Base-by-base conservation (phyloP, 2,113 vertebrate species). In the Carassius carassius region DNA sequence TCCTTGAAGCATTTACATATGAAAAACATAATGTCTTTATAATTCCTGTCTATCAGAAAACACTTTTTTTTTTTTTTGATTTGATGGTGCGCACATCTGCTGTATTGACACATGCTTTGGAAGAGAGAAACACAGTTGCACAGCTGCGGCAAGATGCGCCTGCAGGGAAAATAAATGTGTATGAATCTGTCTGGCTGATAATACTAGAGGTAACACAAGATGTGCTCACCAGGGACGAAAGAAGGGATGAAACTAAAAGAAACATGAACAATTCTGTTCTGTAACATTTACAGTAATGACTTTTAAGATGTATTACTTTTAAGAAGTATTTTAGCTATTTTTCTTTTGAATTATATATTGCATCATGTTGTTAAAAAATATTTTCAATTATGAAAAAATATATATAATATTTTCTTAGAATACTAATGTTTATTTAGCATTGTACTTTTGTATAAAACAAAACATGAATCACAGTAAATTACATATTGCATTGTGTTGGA, bases 41-140 rank as follows among this genome's bases (percentile, higher is more conserved):
- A 75, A 88, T 89, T 90, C 88, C 90, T 87, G 86, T 90, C 91
- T 92, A 90, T 92, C 90, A 92, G 67, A 91, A 88, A 88, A 88
- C 78, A 85, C 16, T 49, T 49, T 14, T 49, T 91, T 90, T 89
- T 37, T 80, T 91, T 89, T 89, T 37, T 76, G 75, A 89, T 88
- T 85, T 84, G 84, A 21, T 41, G 14, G 21, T 70, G 58, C 23
- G 69, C 56, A 35, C 84, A 81, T 81, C 84, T 63, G 78, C 67
- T 88, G 83, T 88, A 89, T 90, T 88, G 91, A 86, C 88, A 35
- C 72, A 58, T 51, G 78, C 86, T 92, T 91, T 87, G 87, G 90
- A 91, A 84, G 81, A 81, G 84, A 58, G 74, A 44, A 58, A 17
- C 67, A 41, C 67, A 41, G 87, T 88, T 88, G 83, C 87, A 86